A percentile compares a stretch with the other conserved stretches of the same genome.
These are phyloP conservation scores for Coremacera marginata DNA, from an alignment of 2,888 invertebrate genomes.

Conservation along the genomic window DNA sequence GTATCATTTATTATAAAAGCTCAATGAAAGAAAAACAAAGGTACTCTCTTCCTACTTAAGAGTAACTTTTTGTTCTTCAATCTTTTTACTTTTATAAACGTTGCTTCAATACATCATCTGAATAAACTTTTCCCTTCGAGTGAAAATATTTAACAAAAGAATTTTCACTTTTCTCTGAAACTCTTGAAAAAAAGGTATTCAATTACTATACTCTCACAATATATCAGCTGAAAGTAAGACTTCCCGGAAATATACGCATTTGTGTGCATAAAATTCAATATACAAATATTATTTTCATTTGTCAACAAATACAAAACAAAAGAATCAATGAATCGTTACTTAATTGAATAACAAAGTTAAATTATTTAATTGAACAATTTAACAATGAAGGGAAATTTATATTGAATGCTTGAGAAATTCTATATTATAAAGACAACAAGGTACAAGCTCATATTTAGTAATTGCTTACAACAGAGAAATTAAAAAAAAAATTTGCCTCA, in stretches of 20 bases:
- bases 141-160: background rate
- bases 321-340: constrained; percentile 17
- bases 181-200: too few species aligned
- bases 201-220: too few species aligned
- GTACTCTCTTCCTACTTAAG: too few species aligned
- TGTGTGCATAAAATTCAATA: too few species aligned
- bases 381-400: constrained; percentile 28
- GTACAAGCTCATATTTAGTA: background rate
- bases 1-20: too few species aligned
- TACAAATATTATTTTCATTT: constrained; percentile 14
- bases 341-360: constrained; percentile 47
- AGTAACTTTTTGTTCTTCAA: too few species aligned
- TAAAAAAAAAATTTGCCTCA: background rate
- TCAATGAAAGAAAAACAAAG: too few species aligned
- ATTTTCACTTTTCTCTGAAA: too few species aligned
- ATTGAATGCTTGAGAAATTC: constrained; percentile 17
- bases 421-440: background rate
- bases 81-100: too few species aligned
- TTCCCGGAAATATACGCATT: too few species aligned
- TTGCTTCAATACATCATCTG: background rate
- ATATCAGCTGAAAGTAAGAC: background rate
- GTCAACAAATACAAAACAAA: constrained; percentile 13
- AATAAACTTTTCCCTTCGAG: constrained; percentile 3
- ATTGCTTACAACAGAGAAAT: constrained; percentile 4
- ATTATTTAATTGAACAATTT: constrained; percentile 53